Percentiles rank a stretch among this genome's conserved stretches.
Evolutionary conservation across 2,797 vertebrate genomes (phyloP).

Genomic region (Pangasius larnaudii): DNA sequence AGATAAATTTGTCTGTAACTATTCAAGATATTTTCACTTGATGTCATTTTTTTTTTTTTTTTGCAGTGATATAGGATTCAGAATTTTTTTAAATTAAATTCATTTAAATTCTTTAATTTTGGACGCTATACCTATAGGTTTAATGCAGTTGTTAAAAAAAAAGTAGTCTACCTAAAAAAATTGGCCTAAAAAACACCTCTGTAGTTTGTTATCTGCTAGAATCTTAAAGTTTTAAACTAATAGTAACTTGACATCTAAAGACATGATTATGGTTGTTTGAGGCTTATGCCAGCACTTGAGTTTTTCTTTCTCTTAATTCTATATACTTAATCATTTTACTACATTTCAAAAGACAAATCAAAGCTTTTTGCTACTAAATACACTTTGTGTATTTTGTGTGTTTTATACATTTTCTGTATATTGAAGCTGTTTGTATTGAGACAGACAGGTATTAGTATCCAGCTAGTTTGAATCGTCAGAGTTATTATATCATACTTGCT

Average conservation of each 20-base stretch:
- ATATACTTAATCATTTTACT: neutral
- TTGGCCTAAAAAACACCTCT: neutral
- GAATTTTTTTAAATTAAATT: neutral
- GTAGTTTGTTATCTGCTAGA: neutral
- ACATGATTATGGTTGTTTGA: neutral
- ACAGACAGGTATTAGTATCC: neutral
- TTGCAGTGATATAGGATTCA: too few relatives aligned
- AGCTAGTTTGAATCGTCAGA: neutral
- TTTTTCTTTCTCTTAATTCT: neutral
- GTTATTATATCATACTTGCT: neutral
- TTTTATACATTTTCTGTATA: neutral
- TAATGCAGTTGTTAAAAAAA: neutral
- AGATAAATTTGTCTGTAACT: too few relatives aligned
- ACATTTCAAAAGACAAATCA: neutral
- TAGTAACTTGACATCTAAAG: neutral
- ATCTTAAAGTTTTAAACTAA: neutral
- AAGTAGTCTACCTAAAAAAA: neutral
- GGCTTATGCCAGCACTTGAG: neutral
- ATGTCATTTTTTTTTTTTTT: too few relatives aligned
- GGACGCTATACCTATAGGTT: neutral
- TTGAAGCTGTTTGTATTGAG: neutral
- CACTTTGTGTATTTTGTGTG: too few relatives aligned
- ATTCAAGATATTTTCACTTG: too few relatives aligned
- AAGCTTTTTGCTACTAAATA: neutral
- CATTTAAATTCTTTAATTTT: neutral